Base-by-base conservation (phyloP, 2,888 invertebrate species). In the Lasius fuliginosus region DNA sequence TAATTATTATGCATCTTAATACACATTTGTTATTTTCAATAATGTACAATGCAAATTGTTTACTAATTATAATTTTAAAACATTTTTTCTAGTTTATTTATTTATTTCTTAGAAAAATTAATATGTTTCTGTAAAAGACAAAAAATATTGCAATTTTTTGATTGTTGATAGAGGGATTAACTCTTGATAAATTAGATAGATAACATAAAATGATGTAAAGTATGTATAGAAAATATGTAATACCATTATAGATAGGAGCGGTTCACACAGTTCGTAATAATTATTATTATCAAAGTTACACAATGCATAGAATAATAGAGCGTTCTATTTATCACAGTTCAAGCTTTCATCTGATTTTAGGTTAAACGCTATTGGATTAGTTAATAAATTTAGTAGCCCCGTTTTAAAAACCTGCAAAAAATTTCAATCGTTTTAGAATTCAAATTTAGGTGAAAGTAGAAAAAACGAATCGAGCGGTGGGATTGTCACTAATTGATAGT, bases 361-460 rank as follows among this genome's bases (percentile, higher is more conserved):
- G 76, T 85, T 83, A 74, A 84, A 42, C 73, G 79, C 67, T 87
- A 88, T 87, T 89, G 71, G 71, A 56, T 42, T 60, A 79, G 65
- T 81, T 79, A 76, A 88, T 83, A 85, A 88, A 85, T 82, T 18
- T 67, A n/a, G n/a, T 60, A 42, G 18, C 3, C 62, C 15, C 15
- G 68, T 84, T 84, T 79, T 15, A 11, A 71, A 53, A 56, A 64
- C 9, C 18, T 18, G 18, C 6, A 6, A 67, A 76, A 69, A 77
- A 83, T 58, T 18, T 40, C 9, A 8, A 27, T 46, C 77, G 36
- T 53, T 68, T 49, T 27, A 30, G 56, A 87, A 82, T 89, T 89
- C 68, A 85, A 79, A 89, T 89, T 89, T 82, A 65, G 65, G 85
- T 82, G 84, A 88, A 88, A 88, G 88, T 73, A 53, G 56, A 18